Percentiles rank a stretch among this genome's conserved stretches.
phyloP scores from a whole-genome alignment of 1,140 invertebrate genomes.

The Brachystomella parvula region DNA sequence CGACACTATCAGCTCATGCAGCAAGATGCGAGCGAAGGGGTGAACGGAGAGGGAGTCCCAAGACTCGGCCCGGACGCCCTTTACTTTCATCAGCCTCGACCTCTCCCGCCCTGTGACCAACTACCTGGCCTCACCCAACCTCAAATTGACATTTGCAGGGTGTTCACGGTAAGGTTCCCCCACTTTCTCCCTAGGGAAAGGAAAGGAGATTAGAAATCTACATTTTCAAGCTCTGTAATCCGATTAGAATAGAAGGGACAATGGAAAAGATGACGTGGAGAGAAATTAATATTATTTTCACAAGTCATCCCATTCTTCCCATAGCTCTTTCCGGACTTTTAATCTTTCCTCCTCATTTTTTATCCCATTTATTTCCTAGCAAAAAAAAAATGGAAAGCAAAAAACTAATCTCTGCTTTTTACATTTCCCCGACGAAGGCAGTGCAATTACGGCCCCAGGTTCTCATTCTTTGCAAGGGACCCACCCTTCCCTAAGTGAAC shows the following conservation, averaged over 20 bases:
- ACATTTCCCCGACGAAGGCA: no score
- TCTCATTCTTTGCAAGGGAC: no score
- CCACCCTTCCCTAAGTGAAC: no score
- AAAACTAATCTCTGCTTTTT: no score
- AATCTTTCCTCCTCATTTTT: no score
- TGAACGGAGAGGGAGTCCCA: neutral
- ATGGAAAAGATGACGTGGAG: neutral
- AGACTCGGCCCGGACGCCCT: neutral
- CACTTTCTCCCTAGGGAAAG: neutral
- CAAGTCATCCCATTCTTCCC: neutral
- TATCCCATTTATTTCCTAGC: no score
- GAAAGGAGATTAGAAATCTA: no score
- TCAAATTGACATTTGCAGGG: conserved; percentile 12
- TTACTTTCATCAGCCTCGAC: neutral
- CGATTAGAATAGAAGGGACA: neutral
- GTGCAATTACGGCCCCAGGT: no score
- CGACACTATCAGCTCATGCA: neutral
- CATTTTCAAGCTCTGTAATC: neutral
- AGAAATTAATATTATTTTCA: neutral
- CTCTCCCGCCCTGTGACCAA: conserved; percentile 8
- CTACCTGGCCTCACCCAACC: conserved; percentile 10
- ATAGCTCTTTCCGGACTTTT: no score
- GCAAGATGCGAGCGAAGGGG: neutral
- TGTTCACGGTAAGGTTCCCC: conserved; percentile 5
- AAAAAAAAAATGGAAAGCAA: no score